Percentiles rank a stretch among this genome's conserved stretches.
Evolutionary conservation across 1,140 invertebrate species (phyloP).

Genomic region (Procambarus clarkii): DNA sequence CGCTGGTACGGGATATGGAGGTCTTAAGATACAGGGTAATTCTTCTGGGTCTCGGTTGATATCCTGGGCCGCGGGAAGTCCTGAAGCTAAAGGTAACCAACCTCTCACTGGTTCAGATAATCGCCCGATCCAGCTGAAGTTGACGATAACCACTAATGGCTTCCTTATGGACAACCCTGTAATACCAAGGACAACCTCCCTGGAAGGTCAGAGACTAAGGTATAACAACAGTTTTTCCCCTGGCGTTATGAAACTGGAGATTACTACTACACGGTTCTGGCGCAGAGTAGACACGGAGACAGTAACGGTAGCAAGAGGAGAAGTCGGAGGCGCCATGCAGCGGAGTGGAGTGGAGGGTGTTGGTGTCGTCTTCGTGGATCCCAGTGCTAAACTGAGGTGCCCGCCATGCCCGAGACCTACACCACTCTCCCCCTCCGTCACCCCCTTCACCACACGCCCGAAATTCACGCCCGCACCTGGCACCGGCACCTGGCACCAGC

Average conservation of each 20-base stretch:
- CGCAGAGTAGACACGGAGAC: neutral
- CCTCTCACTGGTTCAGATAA: conserved; percentile 33
- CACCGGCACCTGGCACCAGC: neutral
- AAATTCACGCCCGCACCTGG: conserved; percentile 22
- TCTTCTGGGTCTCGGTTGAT: conserved; percentile 31
- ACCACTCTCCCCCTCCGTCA: neutral
- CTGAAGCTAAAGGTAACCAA: neutral
- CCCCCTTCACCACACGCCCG: neutral
- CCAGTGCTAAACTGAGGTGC: conserved; percentile 50
- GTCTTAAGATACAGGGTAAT: too few relatives aligned
- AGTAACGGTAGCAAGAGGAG: conserved; percentile 22
- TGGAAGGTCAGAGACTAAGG: conserved; percentile 28
- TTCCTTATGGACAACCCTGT: neutral
- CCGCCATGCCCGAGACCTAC: neutral
- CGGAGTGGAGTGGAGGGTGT: conserved; percentile 19
- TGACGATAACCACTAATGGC: neutral
- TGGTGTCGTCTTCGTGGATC: conserved; percentile 27
- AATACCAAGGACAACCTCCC: conserved; percentile 16
- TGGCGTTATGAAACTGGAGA: neutral
- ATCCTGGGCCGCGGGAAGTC: neutral
- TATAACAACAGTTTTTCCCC: neutral
- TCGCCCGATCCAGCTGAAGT: conserved; percentile 30
- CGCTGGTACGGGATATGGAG: neutral
- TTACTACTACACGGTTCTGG: neutral
- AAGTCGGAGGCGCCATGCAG: conserved; percentile 43